Base-by-base conservation (phyloP, 2,113 vertebrate genomes). In the Tenebrosternarchus preto region DNA sequence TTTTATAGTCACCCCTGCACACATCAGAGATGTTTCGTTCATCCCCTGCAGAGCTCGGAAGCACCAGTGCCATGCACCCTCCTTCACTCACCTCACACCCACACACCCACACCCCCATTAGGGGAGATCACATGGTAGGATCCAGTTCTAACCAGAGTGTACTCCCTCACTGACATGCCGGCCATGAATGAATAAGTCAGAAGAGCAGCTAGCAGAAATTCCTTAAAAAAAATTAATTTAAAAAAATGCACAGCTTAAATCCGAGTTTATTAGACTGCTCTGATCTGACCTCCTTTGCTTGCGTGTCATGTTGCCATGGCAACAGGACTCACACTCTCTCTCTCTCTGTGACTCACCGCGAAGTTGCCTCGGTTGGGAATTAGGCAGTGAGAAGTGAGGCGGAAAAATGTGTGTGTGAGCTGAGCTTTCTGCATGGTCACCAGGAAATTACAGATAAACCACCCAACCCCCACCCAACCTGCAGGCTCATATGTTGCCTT, bases 241-340 rank as follows among this genome's bases (percentile, higher is more conserved):
- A 50, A 25, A 85, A 74, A 86, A 82, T 46, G 57, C 33, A 1
- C 43, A 50, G 43, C 43, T 50, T 50, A 50, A 50, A 50, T 50
- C 2, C 50, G 46, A 73, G 80, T 89, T 88, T 89, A 91, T 91
- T 91, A 90, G 86, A 82, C 83, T 80, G 24, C 73, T 91, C 89
- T 91, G 82, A 84, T 87, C 88, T 92, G 90, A 91, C 90, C 90
- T 92, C 89, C 83, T 89, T 86, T 88, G 87, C 88, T 89, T 90
- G 87, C 76, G 80, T 91, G 83, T 90, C 81, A 89, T 71, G 90
- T 92, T 81, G 82, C 91, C 90, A 94, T 90, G 90, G 92, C 89
- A 93, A 94, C 92, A 90, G 86, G 87, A 80, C 84, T 87, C 87
- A 80, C 85, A 89, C 80, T 60, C 60, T 78, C 68, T 88, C 86